Conservation (phyloP, 2,888 invertebrate genomes). For the Pelosia muscerda region DNA sequence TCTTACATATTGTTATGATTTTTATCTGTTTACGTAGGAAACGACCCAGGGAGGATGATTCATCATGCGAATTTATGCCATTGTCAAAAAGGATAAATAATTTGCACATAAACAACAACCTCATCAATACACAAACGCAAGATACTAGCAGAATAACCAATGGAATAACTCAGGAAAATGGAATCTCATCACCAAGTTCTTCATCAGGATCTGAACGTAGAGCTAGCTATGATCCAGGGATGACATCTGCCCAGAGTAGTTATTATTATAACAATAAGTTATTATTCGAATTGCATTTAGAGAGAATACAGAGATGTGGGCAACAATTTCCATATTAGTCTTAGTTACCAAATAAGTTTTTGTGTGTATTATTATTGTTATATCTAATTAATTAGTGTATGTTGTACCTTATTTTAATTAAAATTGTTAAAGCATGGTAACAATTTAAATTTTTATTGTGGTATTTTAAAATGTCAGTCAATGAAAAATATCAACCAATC, state of each 20-base stretch:
- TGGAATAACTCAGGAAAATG: constrained; percentile 68
- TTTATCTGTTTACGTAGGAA: constrained; percentile 87
- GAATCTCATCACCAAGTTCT: constrained; percentile 69
- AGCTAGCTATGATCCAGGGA: constrained; percentile 91
- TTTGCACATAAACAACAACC: constrained; percentile 91
- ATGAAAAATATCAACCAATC: constrained; percentile 61
- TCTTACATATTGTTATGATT: neutral
- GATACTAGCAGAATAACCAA: constrained; percentile 69
- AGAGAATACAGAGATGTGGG: constrained; percentile 90
- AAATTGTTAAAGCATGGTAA: constrained; percentile 53
- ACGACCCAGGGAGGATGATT: constrained; percentile 91
- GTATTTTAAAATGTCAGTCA: constrained; percentile 36
- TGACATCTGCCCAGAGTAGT: constrained; percentile 92
- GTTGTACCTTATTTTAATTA: constrained; percentile 56
- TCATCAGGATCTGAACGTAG: constrained; percentile 72
- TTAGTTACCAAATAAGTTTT: constrained; percentile 58
- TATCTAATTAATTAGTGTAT: constrained; percentile 60
- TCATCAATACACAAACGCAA: constrained; percentile 66
- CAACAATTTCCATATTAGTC: constrained; percentile 81
- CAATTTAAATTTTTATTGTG: constrained; percentile 44
- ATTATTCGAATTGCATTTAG: constrained; percentile 94
- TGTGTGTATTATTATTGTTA: constrained; percentile 67
- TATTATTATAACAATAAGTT: constrained; percentile 96
- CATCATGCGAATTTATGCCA: constrained; percentile 93
- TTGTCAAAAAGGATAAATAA: constrained; percentile 96